phyloP scores from a whole-genome alignment of 1,140 invertebrate genomes.

The Nasonia giraulti region DNA sequence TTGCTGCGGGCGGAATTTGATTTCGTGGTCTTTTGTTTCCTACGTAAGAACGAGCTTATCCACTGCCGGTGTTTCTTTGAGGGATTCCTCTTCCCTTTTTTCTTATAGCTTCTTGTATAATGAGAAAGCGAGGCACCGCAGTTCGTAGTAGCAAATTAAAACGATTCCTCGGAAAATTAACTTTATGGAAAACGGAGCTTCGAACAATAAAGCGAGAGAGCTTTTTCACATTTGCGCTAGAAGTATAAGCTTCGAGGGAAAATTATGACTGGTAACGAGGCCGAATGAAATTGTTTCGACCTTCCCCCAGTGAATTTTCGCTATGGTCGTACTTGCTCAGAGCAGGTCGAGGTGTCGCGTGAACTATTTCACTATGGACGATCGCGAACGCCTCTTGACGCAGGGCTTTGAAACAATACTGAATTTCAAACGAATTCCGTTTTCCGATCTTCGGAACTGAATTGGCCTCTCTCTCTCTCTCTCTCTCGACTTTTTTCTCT shows the following conservation, averaged over 20 bases:
- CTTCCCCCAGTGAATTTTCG: neutral
- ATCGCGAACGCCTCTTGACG: neutral
- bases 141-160: neutral
- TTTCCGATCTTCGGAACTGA: slow-evolving; percentile 46
- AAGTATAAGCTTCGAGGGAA: too few species aligned
- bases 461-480: neutral
- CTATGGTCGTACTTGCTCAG: neutral
- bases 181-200: neutral
- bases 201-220: neutral
- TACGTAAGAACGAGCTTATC: neutral
- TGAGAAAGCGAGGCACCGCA: neutral
- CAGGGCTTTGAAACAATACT: slow-evolving; percentile 6
- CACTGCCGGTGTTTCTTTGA: neutral
- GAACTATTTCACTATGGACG: neutral
- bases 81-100: neutral
- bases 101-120: neutral
- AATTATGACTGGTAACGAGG: too few species aligned
- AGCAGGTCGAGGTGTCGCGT: neutral
- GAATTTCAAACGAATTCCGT: slow-evolving; percentile 55
- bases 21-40: neutral
- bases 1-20: neutral
- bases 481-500: neutral
- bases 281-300: too few species aligned
- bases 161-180: neutral
- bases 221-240: neutral